These are phyloP conservation scores for Knipowitschia caucasica DNA, from an alignment of 2,797 vertebrate genomes.

Conservation along the genomic window DNA sequence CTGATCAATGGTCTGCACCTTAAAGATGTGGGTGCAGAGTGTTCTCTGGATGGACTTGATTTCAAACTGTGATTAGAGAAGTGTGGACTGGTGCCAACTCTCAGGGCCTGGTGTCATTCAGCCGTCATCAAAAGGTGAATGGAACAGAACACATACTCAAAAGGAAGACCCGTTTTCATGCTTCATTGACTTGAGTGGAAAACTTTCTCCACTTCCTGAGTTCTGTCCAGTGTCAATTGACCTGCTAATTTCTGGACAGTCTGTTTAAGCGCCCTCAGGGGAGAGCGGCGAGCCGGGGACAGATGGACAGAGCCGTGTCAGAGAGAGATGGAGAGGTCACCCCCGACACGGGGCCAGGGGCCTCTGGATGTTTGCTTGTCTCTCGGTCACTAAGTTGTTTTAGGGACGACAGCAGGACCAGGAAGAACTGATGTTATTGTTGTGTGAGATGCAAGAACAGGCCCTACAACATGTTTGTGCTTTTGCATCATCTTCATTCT, in stretches of 20 bases:
- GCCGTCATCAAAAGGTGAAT: neutral
- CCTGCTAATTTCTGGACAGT: constrained; percentile 59
- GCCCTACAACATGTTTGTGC: neutral
- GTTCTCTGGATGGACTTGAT: constrained; percentile 13
- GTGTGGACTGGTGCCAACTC: neutral
- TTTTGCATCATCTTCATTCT: no score
- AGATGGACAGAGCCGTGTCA: constrained; percentile 61
- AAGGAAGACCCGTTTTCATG: neutral
- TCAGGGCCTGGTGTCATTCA: neutral
- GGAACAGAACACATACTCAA: no score
- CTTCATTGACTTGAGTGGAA: neutral
- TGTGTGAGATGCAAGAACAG: neutral
- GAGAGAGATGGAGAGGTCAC: constrained; percentile 60
- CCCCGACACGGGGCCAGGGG: constrained; percentile 50
- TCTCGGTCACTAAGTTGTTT: constrained; percentile 27
- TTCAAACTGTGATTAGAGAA: constrained; percentile 22
- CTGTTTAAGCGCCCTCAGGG: constrained; percentile 64
- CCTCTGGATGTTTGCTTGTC: constrained; percentile 51
- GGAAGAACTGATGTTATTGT: neutral
- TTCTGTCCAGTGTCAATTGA: constrained; percentile 34
- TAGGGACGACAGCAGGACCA: neutral
- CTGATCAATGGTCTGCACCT: constrained; percentile 73
- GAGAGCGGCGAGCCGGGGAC: constrained; percentile 38
- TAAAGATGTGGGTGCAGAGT: constrained; percentile 47
- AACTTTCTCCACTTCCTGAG: constrained; percentile 18